These are phyloP conservation scores for Eupithecia pulchellata DNA, from an alignment of 2,888 invertebrate species.

Conservation along the genomic window DNA sequence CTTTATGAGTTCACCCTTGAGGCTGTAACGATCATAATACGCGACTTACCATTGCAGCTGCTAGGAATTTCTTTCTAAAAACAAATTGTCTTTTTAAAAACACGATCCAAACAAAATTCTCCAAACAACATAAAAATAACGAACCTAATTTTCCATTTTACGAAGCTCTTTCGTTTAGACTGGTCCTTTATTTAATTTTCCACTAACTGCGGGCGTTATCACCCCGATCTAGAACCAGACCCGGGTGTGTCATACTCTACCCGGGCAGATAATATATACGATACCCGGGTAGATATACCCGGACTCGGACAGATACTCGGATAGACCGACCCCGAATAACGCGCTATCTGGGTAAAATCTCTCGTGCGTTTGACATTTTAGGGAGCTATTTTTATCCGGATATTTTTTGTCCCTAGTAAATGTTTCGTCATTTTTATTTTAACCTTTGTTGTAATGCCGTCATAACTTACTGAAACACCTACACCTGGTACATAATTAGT, in stretches of 20 bases:
- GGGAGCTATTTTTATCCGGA: constrained; percentile 27
- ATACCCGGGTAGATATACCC: neutral
- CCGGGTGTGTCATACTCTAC: constrained; percentile 40
- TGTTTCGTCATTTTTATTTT: neutral
- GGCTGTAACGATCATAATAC: no score
- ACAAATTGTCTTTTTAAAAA: no score
- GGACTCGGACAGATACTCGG: constrained; percentile 26
- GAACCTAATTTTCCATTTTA: constrained; percentile 19
- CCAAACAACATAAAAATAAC: constrained; percentile 13
- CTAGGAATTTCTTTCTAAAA: no score
- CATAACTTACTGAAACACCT: no score
- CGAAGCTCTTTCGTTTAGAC: constrained; percentile 24
- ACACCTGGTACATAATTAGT: no score
- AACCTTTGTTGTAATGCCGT: neutral
- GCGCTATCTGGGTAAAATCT: constrained; percentile 39
- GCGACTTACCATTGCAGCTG: no score
- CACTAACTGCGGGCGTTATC: constrained; percentile 43
- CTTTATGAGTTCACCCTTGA: no score
- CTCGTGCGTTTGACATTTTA: constrained; percentile 46
- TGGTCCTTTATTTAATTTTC: constrained; percentile 30
- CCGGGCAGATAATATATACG: constrained; percentile 26
- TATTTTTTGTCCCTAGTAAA: constrained; percentile 15
- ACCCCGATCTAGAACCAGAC: constrained; percentile 39
- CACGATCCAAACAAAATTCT: neutral
- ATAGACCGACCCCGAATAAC: constrained; percentile 30